Base-by-base conservation (phyloP, 2,888 invertebrate genomes). In the Drosophila anomalipes region DNA sequence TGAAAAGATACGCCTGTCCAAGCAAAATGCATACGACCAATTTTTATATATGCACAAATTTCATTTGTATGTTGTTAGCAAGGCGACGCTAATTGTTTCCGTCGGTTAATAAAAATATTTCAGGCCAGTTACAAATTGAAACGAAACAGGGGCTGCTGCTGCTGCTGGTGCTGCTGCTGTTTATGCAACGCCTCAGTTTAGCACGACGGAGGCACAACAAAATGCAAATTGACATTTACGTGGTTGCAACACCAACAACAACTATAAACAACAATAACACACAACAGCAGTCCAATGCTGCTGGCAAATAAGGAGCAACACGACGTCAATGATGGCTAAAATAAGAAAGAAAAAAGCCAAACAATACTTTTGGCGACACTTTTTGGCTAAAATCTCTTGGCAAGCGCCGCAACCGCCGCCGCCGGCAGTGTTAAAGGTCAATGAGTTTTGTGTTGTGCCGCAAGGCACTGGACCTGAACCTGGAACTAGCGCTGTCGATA, bases 71-170 rank as follows among this genome's bases (percentile, higher is more conserved):
- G 67, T 77, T 53, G 47, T 53, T 72, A 49, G 88, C 73, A 64
- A 78, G 87, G 90, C 87, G 85, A 84, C 89, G 85, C 89, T 91
- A 91, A 91, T 91, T 91, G 91, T 90, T 91, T 91, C 91, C 91
- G 91, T 91, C 91, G 89, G 91, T 86, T 91, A 86, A 89, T 91
- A 91, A 90, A 87, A 87, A 87, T 90, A 90, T 90, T 90, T 89
- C 74, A 88, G 80, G 77, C 83, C 89, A 90, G 88, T 79, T 80
- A 89, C 87, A 88, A 88, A 88, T 88, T 88, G 90, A 79, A 82
- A 80, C 72, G 77, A 74, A 73, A 73, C 77, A 61, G 77, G 61
- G 51, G 51, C 63, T 41, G 70, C 56, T 54, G 71, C 56, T 54
- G 71, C 68, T 64, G 66, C 62, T 57, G 64, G 10, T 47, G 57